A percentile compares a stretch with the other conserved stretches of the same genome.
Evolutionary conservation across 2,888 invertebrate species (phyloP).

Genomic region (Caenorhabditis imperialis): DNA sequence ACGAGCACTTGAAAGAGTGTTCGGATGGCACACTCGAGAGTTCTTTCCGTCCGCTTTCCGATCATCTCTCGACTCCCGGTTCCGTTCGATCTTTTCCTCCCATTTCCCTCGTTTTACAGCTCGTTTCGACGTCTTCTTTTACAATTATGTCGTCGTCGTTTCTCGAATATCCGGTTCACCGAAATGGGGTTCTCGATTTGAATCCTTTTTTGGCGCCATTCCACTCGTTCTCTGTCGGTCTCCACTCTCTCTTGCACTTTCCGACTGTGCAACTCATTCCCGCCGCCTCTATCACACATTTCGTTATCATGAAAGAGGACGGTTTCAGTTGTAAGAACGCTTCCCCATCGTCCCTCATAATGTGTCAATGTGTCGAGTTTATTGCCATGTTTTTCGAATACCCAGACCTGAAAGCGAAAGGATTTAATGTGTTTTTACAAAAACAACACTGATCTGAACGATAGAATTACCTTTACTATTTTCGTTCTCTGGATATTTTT

Average conservation of each 20-base stretch:
- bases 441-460: no score
- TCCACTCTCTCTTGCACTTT: slow-evolving; percentile 23
- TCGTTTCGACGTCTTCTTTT: slow-evolving; percentile 29
- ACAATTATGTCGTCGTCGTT: slow-evolving; percentile 6
- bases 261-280: not conserved
- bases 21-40: slow-evolving; percentile 17
- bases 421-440: slow-evolving; percentile 11
- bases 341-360: not conserved
- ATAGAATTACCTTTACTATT: no score
- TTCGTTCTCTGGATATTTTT: no score
- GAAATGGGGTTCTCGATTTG: not conserved
- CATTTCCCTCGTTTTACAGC: slow-evolving; percentile 30
- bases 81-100: not conserved
- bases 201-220: slow-evolving; percentile 10
- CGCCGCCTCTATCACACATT: slow-evolving; percentile 1
- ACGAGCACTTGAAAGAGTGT: slow-evolving; percentile 14
- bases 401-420: slow-evolving; percentile 15
- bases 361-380: slow-evolving; percentile 20
- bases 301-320: slow-evolving; percentile 27
- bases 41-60: slow-evolving; percentile 5
- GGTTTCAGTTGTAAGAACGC: slow-evolving; percentile 10
- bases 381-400: slow-evolving; percentile 18
- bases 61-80: slow-evolving; percentile 4
- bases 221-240: not conserved
- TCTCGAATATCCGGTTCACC: slow-evolving; percentile 8